phyloP scores from a whole-genome alignment of 1,140 invertebrate genomes.

The Luehdorfia chinensis region DNA sequence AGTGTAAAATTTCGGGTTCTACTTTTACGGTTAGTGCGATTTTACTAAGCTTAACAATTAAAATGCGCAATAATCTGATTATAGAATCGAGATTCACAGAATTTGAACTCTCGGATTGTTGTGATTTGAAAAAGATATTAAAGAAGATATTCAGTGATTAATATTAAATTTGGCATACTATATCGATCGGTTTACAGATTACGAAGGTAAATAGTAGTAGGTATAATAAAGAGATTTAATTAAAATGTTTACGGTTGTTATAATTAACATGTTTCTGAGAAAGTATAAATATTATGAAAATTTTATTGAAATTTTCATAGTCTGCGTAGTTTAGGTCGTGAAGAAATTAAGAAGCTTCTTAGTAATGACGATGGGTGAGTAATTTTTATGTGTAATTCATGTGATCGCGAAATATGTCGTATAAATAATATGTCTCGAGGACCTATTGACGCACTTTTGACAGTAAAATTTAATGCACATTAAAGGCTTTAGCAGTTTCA shows the following conservation, averaged over 20 bases:
- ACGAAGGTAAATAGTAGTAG: neutral
- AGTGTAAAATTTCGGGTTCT: conserved; percentile 42
- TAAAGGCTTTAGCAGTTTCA: too few species aligned
- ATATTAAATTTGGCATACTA: neutral
- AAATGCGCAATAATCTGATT: neutral
- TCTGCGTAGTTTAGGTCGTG: conserved; percentile 2
- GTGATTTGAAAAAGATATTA: neutral
- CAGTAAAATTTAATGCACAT: too few species aligned
- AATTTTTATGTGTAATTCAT: neutral
- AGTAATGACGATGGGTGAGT: conserved; percentile 56
- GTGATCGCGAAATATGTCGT: too few species aligned
- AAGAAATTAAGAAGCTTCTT: conserved; percentile 3
- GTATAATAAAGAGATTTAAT: neutral
- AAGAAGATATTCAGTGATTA: neutral
- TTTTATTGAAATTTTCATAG: conserved; percentile 49
- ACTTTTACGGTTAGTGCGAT: conserved; percentile 37
- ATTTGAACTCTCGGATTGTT: neutral
- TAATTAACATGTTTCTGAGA: conserved; percentile 17
- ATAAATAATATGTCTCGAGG: too few species aligned
- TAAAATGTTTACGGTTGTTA: conserved; percentile 23
- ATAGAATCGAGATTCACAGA: too few species aligned
- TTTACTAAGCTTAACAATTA: conserved; percentile 17
- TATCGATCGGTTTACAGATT: conserved; percentile 1
- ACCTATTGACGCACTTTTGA: too few species aligned
- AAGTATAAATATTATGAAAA: conserved; percentile 45